Conservation (phyloP, 2,888 invertebrate species). For the Phyto melanocephala region DNA sequence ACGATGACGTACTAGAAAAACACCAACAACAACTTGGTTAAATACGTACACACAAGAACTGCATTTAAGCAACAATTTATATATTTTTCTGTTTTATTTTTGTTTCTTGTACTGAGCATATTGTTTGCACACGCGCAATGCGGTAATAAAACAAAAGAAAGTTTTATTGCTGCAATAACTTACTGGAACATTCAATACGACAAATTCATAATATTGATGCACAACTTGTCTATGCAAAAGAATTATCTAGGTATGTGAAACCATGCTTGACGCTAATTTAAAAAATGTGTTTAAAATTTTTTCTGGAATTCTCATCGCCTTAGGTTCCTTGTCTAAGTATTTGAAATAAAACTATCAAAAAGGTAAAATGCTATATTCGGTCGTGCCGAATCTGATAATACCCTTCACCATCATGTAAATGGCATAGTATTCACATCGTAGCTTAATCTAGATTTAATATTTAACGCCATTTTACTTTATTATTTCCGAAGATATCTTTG, state of each 20-base stretch:
- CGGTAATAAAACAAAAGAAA: conserved; percentile 76
- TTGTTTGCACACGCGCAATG: conserved; percentile 73
- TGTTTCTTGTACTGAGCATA: conserved; percentile 14
- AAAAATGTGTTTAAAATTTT: too few relatives aligned
- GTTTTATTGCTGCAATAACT: conserved; percentile 65
- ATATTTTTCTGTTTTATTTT: too few relatives aligned
- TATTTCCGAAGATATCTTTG: too few relatives aligned
- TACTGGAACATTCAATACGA: background rate
- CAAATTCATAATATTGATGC: background rate
- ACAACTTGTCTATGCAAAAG: background rate
- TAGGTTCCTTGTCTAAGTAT: too few relatives aligned
- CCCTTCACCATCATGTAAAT: too few relatives aligned
- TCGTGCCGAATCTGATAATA: too few relatives aligned
- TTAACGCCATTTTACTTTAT: too few relatives aligned
- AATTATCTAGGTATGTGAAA: background rate
- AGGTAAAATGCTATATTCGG: too few relatives aligned
- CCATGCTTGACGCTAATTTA: background rate
- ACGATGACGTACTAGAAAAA: background rate
- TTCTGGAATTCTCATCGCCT: too few relatives aligned
- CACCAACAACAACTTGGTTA: background rate
- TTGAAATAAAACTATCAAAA: background rate
- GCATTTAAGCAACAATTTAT: too few relatives aligned
- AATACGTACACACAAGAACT: background rate
- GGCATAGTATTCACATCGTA: too few relatives aligned
- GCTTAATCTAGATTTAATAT: too few relatives aligned